Evolutionary conservation across 1,140 invertebrate genomes (phyloP).

Genomic region (Plutomurus gul): DNA sequence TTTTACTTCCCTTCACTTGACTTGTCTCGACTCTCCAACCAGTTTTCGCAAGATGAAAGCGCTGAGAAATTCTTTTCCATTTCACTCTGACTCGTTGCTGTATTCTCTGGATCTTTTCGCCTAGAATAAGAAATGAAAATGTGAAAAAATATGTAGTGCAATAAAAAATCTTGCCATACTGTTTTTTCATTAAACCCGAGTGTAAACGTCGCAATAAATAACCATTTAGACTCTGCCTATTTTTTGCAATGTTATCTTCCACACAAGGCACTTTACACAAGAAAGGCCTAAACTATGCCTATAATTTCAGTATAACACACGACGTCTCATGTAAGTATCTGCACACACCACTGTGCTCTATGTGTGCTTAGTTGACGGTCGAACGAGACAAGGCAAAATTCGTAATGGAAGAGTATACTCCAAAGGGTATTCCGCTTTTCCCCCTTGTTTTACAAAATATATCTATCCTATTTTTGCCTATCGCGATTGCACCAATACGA

Average conservation of each 20-base stretch:
- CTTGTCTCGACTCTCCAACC: not conserved
- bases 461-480: no score
- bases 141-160: slow-evolving; percentile 37
- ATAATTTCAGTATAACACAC: slow-evolving; percentile 6
- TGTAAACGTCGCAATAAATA: slow-evolving; percentile 38
- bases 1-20: not conserved
- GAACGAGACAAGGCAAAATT: not conserved
- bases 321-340: no score
- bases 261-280: no score
- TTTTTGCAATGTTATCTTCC: slow-evolving; percentile 6
- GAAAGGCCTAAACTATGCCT: not conserved
- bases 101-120: not conserved
- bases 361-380: not conserved
- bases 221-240: slow-evolving; percentile 33
- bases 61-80: slow-evolving; percentile 6
- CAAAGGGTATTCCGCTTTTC: not conserved
- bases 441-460: not conserved
- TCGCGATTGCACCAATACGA: no score
- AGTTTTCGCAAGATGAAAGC: not conserved
- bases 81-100: not conserved
- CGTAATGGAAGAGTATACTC: not conserved
- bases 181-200: slow-evolving; percentile 31
- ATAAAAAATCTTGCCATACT: slow-evolving; percentile 30
- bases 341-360: not conserved
- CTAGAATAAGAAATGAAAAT: slow-evolving; percentile 32